phyloP scores from a whole-genome alignment of 2,797 vertebrate genomes.

The Ctenopoma kingsleyae region DNA sequence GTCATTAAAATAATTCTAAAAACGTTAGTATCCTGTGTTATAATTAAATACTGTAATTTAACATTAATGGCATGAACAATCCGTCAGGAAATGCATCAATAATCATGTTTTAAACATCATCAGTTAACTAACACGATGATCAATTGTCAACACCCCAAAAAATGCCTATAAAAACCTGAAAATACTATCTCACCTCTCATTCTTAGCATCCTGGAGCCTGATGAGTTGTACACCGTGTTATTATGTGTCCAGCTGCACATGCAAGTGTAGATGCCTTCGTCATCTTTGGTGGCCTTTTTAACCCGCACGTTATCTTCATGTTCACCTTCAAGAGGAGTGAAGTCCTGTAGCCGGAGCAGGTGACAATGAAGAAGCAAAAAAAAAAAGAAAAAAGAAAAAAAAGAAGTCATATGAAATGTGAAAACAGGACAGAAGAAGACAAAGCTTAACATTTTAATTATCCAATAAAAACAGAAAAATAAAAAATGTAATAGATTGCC shows the following conservation, averaged over 20 bases:
- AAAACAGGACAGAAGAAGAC: background rate
- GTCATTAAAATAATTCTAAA: no score
- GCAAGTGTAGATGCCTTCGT: conserved; percentile 82
- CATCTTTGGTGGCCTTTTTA: accelerated
- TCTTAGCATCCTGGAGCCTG: conserved; percentile 71
- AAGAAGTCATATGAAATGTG: background rate
- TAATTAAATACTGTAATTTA: no score
- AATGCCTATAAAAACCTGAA: background rate
- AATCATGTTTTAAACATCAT: background rate
- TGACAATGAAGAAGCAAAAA: background rate
- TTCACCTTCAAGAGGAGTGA: background rate
- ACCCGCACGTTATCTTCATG: conserved; percentile 20
- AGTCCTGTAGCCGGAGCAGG: conserved; percentile 44
- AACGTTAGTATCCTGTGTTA: no score
- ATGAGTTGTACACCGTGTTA: conserved; percentile 67
- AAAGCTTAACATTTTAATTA: no score
- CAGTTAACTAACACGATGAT: background rate
- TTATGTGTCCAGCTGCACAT: conserved; percentile 76
- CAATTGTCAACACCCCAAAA: background rate
- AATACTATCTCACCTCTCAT: conserved; percentile 57
- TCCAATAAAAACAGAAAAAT: no score
- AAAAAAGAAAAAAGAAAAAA: no score
- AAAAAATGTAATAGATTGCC: no score
- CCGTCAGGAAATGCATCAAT: no score
- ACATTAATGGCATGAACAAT: no score